Evolutionary conservation across 2,113 vertebrate species (phyloP).

Genomic region (Mesembrinibis cayennensis): DNA sequence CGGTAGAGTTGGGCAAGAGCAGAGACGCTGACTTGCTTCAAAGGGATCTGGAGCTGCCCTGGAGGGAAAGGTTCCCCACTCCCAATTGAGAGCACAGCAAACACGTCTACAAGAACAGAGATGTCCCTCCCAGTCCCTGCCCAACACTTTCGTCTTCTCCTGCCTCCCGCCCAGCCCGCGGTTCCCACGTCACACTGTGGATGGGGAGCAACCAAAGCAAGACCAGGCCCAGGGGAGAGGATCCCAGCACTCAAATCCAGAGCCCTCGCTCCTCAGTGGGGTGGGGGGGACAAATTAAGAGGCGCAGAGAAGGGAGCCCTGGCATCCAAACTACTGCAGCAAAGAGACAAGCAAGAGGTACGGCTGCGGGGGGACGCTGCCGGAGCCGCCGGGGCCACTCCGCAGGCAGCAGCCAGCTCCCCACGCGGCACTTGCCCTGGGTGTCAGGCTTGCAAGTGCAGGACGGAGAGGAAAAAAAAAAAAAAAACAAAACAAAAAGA

Average conservation of each 20-base stretch:
- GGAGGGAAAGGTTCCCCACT: slow-evolving; percentile 28
- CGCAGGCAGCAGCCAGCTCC: neutral
- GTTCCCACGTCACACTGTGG: neutral
- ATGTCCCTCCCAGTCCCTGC: neutral
- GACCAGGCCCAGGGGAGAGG: neutral
- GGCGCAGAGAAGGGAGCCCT: slow-evolving; percentile 6
- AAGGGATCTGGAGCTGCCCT: slow-evolving; percentile 22
- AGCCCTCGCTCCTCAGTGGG: fast-evolving
- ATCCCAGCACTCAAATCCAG: neutral
- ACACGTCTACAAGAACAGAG: neutral
- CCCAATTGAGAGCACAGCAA: neutral
- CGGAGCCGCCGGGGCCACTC: neutral
- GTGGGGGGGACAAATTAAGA: neutral
- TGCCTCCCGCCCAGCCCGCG: neutral
- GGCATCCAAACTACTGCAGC: neutral
- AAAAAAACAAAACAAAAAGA: neutral
- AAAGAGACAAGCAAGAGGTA: neutral
- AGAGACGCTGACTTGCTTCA: neutral
- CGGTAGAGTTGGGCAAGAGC: neutral
- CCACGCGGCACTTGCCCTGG: neutral
- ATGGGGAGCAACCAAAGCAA: neutral
- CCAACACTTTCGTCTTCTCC: neutral
- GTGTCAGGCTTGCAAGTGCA: slow-evolving; percentile 8
- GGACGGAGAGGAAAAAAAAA: neutral
- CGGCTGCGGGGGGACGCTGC: neutral